Percentiles rank a stretch among this genome's conserved stretches.
These are phyloP conservation scores for Glandiceps talaboti DNA, from an alignment of 53 echinoderm and acorn worm genomes.

Conservation along the genomic window DNA sequence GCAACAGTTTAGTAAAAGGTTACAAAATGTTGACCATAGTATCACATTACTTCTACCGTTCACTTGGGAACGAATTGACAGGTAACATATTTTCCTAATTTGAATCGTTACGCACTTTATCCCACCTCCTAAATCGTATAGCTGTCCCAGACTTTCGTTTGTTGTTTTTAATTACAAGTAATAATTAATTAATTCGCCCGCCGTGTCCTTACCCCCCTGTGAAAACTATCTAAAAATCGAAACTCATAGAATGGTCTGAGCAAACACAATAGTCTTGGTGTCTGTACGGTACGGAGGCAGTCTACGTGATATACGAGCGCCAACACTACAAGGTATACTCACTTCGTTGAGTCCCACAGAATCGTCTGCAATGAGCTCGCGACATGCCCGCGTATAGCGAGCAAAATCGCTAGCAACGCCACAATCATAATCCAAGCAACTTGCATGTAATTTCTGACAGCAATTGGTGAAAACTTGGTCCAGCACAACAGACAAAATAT, in stretches of 20 bases:
- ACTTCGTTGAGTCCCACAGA: background rate
- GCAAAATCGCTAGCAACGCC: background rate
- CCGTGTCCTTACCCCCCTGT: background rate
- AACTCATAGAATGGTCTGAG: background rate
- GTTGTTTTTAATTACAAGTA: too few relatives aligned
- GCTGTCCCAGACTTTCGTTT: too few relatives aligned
- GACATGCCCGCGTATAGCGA: background rate
- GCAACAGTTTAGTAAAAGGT: too few relatives aligned
- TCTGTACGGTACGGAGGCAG: background rate
- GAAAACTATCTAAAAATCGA: background rate
- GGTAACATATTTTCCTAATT: too few relatives aligned
- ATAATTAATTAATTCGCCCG: background rate
- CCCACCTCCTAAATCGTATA: too few relatives aligned
- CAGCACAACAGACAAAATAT: background rate
- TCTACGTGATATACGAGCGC: background rate
- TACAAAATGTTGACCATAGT: too few relatives aligned
- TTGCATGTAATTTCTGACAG: background rate
- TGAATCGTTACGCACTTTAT: too few relatives aligned
- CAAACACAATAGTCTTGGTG: background rate
- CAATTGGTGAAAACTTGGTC: background rate
- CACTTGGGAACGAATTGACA: too few relatives aligned
- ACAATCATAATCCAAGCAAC: background rate
- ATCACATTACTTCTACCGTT: too few relatives aligned
- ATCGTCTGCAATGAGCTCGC: background rate
- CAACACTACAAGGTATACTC: too few relatives aligned